Percentiles rank a stretch among this genome's conserved stretches.
These are phyloP conservation scores for Ophioderma brevispina DNA, from an alignment of 35 echinoderm and acorn worm genomes.

Conservation along the genomic window DNA sequence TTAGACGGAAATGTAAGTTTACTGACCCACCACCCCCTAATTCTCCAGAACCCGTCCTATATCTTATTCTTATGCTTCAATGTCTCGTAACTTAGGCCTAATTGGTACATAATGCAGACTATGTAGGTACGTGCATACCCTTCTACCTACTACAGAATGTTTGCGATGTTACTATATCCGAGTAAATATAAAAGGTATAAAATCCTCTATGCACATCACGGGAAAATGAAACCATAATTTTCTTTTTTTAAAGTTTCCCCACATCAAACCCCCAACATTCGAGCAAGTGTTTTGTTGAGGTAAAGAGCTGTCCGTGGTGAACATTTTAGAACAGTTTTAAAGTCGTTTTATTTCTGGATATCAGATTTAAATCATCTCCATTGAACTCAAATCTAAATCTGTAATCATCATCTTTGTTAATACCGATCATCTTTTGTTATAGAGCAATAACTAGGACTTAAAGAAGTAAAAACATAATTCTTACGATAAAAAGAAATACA, in stretches of 20 bases:
- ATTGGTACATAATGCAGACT: constrained; percentile 44
- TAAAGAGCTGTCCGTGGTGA: too few species aligned
- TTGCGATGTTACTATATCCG: constrained; percentile 31
- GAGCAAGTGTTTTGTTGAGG: constrained; percentile 23
- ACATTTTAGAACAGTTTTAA: too few species aligned
- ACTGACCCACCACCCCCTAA: constrained; percentile 31
- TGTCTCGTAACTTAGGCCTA: constrained; percentile 14
- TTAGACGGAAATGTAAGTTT: constrained; percentile 56
- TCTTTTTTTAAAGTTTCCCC: not conserved
- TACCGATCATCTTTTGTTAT: too few species aligned
- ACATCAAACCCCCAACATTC: constrained; percentile 29
- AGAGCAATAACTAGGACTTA: too few species aligned
- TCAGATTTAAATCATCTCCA: too few species aligned
- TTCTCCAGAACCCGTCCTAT: constrained; percentile 50
- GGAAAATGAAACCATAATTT: not conserved
- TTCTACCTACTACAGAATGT: not conserved
- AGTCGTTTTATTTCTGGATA: too few species aligned
- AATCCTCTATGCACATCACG: constrained; percentile 9
- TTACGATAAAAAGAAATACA: too few species aligned
- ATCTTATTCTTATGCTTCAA: constrained; percentile 53
- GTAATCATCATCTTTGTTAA: too few species aligned
- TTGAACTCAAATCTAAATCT: too few species aligned
- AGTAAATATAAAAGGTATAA: constrained; percentile 26
- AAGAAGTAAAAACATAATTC: too few species aligned
- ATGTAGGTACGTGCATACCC: constrained; percentile 1